Base-by-base conservation (phyloP, 2,797 vertebrate genomes). In the Clamator glandarius region DNA sequence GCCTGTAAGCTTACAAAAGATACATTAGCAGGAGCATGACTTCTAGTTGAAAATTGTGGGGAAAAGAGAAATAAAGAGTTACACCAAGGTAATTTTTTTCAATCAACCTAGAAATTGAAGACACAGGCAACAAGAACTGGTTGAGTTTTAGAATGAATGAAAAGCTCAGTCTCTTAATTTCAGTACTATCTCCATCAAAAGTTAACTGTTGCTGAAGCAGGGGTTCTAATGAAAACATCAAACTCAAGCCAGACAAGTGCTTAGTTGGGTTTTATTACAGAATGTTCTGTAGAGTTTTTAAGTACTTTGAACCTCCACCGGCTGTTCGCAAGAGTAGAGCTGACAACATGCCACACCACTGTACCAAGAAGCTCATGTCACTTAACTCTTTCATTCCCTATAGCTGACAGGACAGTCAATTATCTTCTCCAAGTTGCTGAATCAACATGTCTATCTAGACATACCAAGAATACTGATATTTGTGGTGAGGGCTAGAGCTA, bases 361-460 rank as follows among this genome's bases (percentile, higher is more conserved):
- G 4, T 64, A 64, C 15, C 44, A 57, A 16, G 3, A 55, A 5
- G 13, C 13, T 68, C 15, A 4, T 41, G 9, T 59, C 52, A 67
- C 8, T 76, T 61, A 35, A 29, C 25, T 26, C 24, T 54, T 68
- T 72, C 42, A 25, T 18, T 46, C 19, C 41, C 25, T 10, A 31
- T 12, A 63, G 21, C 29, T 69, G 24, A 80, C 14, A 20, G 33
- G 39, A 23, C 11, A 25, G 33, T 21, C 46, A 57, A 10, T 46
- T 54, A 54, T 24, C 29, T 66, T 42, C 17, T 24, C 50, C 21
- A 14, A 52, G 36, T 1, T 73, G 15, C 61, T 62, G 12, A 79
- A 73, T n/a, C 59, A 66, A 61, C 24, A 31, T 2, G 1, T 11
- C 0, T 35, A 26, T 36, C 16, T 42, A 11, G 3, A 42, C 0